phyloP scores from a whole-genome alignment of 2,797 vertebrate genomes.

The Poeciliopsis gracilis region DNA sequence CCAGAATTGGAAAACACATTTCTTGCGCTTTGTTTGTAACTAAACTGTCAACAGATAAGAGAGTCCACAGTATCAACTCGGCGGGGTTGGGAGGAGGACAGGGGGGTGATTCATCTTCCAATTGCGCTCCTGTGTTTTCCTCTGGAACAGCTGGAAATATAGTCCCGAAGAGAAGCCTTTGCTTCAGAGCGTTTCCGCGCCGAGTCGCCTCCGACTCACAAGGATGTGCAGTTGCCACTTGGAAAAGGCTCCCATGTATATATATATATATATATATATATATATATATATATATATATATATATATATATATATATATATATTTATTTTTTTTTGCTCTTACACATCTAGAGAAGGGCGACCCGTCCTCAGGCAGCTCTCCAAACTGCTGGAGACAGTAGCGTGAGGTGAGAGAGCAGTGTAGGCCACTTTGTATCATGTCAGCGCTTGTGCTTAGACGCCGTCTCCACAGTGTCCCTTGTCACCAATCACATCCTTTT shows the following conservation, averaged over 20 bases:
- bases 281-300: no score
- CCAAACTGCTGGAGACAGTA: slow-evolving; percentile 70
- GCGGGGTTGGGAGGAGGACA: no score
- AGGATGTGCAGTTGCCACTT: slow-evolving; percentile 21
- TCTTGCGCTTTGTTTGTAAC: slow-evolving; percentile 80
- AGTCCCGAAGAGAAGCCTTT: slow-evolving; percentile 84
- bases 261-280: no score
- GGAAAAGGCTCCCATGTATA: slow-evolving; percentile 11
- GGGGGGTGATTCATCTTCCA: slow-evolving; percentile 78
- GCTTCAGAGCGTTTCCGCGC: slow-evolving; percentile 71
- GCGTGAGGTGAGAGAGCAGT: slow-evolving; percentile 74
- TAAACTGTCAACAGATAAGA: slow-evolving; percentile 86
- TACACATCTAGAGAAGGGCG: slow-evolving; percentile 49
- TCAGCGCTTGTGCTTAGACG: slow-evolving; percentile 72
- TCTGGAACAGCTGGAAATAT: slow-evolving; percentile 88
- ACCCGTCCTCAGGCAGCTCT: slow-evolving; percentile 58
- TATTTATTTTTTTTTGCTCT: slow-evolving; percentile 24
- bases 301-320: no score
- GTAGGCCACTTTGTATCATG: slow-evolving; percentile 79
- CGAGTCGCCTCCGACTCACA: slow-evolving; percentile 12
- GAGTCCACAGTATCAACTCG: slow-evolving; percentile 77
- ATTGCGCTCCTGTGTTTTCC: slow-evolving; percentile 82
- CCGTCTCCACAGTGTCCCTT: slow-evolving; percentile 75
- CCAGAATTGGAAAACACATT: slow-evolving; percentile 84
- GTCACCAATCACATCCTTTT: slow-evolving; percentile 82